Evolutionary conservation across 2,888 invertebrate species (phyloP).

Genomic region (Cryptus viduatorius): DNA sequence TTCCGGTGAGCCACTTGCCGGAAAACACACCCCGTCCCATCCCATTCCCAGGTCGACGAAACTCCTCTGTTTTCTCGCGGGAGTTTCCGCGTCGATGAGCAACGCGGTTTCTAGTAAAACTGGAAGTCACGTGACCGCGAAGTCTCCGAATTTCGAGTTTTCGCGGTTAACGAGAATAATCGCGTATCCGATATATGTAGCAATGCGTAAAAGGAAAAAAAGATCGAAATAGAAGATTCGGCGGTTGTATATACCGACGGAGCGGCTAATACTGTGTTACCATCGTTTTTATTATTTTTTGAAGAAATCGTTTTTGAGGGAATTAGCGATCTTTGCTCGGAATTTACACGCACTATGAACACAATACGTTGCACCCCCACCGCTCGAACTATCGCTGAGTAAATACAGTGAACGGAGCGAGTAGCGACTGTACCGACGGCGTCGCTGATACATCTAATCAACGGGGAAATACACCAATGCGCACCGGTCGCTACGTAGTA

Average conservation of each 20-base stretch:
- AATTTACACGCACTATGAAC: constrained; percentile 27
- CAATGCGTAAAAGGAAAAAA: neutral
- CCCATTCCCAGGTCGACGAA: neutral
- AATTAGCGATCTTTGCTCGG: neutral
- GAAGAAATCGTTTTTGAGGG: too few relatives aligned
- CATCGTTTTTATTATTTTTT: neutral
- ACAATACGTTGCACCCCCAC: constrained; percentile 30
- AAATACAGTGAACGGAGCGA: constrained; percentile 29
- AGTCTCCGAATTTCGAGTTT: neutral
- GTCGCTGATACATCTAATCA: constrained; percentile 57
- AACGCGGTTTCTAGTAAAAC: constrained; percentile 12
- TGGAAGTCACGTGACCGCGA: neutral
- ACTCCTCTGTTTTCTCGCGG: neutral
- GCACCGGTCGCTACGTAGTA: constrained; percentile 14
- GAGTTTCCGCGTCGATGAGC: neutral
- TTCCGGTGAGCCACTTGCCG: constrained; percentile 1
- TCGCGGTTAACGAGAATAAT: neutral
- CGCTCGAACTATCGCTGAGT: constrained; percentile 23
- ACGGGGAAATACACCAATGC: constrained; percentile 25
- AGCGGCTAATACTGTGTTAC: neutral
- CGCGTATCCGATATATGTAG: neutral
- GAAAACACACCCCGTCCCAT: neutral
- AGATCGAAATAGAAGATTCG: neutral
- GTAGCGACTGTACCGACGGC: constrained; percentile 20
- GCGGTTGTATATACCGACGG: too few relatives aligned